A percentile compares a stretch with the other conserved stretches of the same genome.
phyloP scores from a whole-genome alignment of 2,888 invertebrate genomes.

The Caenorhabditis panamensis region DNA sequence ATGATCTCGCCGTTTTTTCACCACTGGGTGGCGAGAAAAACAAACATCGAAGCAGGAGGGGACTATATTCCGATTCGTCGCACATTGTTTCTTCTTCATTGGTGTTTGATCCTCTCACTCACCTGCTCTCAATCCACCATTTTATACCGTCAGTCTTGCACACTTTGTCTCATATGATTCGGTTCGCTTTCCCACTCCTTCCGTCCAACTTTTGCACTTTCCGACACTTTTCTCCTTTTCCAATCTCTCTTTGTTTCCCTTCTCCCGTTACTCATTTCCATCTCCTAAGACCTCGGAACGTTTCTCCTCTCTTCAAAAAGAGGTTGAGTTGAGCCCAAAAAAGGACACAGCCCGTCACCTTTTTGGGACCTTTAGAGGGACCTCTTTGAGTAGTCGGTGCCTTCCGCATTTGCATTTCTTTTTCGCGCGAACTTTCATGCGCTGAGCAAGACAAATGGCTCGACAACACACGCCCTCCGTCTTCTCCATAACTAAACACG shows the following conservation, averaged over 20 bases:
- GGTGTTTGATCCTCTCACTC: slow-evolving; percentile 56
- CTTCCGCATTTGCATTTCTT: slow-evolving; percentile 14
- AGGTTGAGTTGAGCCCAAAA: neutral
- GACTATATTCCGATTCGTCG: slow-evolving; percentile 46
- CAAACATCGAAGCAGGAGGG: slow-evolving; percentile 36
- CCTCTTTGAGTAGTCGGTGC: neutral
- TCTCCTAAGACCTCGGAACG: neutral
- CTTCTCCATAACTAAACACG: neutral
- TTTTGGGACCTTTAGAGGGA: neutral
- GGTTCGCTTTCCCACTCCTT: neutral
- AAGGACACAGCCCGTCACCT: neutral
- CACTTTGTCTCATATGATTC: slow-evolving; percentile 36
- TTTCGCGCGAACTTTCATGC: slow-evolving; percentile 15
- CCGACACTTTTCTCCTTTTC: neutral
- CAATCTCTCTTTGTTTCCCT: neutral
- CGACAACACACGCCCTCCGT: neutral
- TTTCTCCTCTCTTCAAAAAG: neutral
- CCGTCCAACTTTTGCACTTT: neutral
- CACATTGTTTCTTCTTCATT: slow-evolving; percentile 53
- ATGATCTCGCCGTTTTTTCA: slow-evolving; percentile 46
- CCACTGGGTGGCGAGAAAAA: slow-evolving; percentile 54
- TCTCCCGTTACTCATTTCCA: neutral
- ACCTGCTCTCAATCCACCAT: slow-evolving; percentile 1
- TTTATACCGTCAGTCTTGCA: slow-evolving; percentile 23
- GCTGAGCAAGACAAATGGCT: slow-evolving; percentile 29